These are phyloP conservation scores for Pyxicephalus adspersus DNA, from an alignment of 2,113 vertebrate genomes.

Conservation along the genomic window DNA sequence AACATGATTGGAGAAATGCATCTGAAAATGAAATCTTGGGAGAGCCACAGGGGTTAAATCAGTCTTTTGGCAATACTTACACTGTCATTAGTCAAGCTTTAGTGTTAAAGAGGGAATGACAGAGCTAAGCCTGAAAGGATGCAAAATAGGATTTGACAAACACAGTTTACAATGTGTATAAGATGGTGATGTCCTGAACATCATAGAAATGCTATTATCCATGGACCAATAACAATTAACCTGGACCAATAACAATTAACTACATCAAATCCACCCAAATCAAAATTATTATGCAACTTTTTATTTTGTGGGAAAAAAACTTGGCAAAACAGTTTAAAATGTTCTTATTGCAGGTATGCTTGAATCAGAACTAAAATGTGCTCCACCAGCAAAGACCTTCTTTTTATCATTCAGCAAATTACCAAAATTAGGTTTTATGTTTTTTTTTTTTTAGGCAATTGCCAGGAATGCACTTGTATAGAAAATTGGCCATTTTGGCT, in stretches of 20 bases:
- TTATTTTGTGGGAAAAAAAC: background rate
- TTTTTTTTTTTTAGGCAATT: too few species aligned
- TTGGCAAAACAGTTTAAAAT: background rate
- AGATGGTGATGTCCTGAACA: slow-evolving; percentile 22
- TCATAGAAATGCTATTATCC: slow-evolving; percentile 8
- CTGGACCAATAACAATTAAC: background rate
- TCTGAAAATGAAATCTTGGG: background rate
- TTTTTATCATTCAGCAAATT: too few species aligned
- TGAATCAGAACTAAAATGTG: background rate
- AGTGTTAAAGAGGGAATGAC: background rate
- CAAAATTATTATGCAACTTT: background rate
- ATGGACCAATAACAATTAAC: background rate
- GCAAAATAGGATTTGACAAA: slow-evolving; percentile 20
- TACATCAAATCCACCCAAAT: slow-evolving; percentile 9
- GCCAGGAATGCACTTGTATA: too few species aligned
- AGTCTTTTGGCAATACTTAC: background rate
- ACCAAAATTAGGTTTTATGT: too few species aligned
- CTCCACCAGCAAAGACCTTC: too few species aligned
- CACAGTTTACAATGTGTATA: slow-evolving; percentile 21
- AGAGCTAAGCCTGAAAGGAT: slow-evolving; percentile 16
- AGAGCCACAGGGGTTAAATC: slow-evolving; percentile 5
- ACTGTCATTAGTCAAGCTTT: slow-evolving; percentile 22
- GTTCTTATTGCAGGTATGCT: background rate
- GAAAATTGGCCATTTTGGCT: too few species aligned
- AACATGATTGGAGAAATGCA: slow-evolving; percentile 1